phyloP scores from a whole-genome alignment of 2,888 invertebrate genomes.

The Meganola albula region DNA sequence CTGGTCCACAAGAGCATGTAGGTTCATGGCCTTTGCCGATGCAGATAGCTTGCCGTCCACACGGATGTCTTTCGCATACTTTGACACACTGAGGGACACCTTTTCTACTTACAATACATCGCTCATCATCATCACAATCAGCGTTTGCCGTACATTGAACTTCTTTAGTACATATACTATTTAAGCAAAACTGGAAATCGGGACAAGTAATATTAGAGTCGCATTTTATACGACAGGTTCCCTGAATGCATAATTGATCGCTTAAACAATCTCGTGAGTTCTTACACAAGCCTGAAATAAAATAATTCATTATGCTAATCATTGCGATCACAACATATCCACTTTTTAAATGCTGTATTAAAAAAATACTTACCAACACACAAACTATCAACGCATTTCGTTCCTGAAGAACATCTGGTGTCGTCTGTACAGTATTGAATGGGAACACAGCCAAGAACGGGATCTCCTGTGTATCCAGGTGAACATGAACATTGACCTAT shows the following conservation, averaged over 20 bases:
- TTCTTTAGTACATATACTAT: slow-evolving; percentile 91
- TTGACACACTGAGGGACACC: slow-evolving; percentile 87
- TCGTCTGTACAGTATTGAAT: slow-evolving; percentile 90
- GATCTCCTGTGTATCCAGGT: slow-evolving; percentile 90
- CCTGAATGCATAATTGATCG: slow-evolving; percentile 91
- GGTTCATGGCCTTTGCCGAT: slow-evolving; percentile 84
- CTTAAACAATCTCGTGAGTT: slow-evolving; percentile 90
- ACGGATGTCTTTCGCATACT: slow-evolving; percentile 84
- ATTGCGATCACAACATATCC: too few species aligned
- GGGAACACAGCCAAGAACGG: slow-evolving; percentile 88
- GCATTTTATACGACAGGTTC: slow-evolving; percentile 91
- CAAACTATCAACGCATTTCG: slow-evolving; percentile 89
- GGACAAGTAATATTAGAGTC: slow-evolving; percentile 88
- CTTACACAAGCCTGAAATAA: slow-evolving; percentile 81
- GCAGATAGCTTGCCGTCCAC: slow-evolving; percentile 91
- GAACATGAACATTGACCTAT: slow-evolving; percentile 90
- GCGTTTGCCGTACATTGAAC: slow-evolving; percentile 83
- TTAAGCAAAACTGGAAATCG: slow-evolving; percentile 88
- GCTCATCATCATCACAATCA: slow-evolving; percentile 86
- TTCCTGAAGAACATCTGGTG: slow-evolving; percentile 88
- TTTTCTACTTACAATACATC: slow-evolving; percentile 81
- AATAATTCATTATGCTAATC: background rate
- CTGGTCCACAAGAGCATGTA: slow-evolving; percentile 86
- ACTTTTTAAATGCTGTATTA: slow-evolving; percentile 2
- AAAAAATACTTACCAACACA: slow-evolving; percentile 80